Evolutionary conservation across 1,140 invertebrate genomes (phyloP).

Genomic region (Bombus impatiens): DNA sequence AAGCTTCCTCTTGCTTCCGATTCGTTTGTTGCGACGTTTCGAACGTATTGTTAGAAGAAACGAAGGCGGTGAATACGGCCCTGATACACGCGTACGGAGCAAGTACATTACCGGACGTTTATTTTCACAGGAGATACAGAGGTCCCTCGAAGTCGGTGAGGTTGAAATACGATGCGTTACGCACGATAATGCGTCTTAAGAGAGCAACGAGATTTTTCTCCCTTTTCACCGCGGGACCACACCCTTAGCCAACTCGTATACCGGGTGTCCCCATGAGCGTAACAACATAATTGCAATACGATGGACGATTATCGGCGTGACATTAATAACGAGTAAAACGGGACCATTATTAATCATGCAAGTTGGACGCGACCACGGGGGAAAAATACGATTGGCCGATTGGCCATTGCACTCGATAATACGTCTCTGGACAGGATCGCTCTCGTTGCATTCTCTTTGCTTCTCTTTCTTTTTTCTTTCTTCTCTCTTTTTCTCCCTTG

Average conservation of each 20-base stretch:
- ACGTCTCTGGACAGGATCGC: neutral
- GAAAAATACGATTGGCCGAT: constrained; percentile 33
- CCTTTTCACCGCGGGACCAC: constrained; percentile 30
- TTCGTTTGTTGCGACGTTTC: neutral
- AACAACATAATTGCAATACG: constrained; percentile 26
- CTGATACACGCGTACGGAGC: neutral
- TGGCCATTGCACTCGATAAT: constrained; percentile 20
- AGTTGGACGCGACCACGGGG: neutral
- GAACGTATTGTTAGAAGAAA: neutral
- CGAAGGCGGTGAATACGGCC: neutral
- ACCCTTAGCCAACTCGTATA: constrained; percentile 29
- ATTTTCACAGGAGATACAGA: constrained; percentile 36
- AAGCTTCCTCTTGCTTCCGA: neutral
- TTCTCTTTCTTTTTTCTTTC: neutral
- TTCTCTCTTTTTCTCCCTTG: neutral
- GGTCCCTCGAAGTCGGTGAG: constrained; percentile 6
- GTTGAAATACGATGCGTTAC: constrained; percentile 51
- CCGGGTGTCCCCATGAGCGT: constrained; percentile 33
- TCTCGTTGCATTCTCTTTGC: neutral
- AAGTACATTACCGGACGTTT: constrained; percentile 31
- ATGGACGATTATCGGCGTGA: neutral
- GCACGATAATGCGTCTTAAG: constrained; percentile 50
- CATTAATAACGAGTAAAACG: constrained; percentile 29
- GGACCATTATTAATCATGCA: constrained; percentile 32
- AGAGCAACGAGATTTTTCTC: constrained; percentile 39